phyloP scores from a whole-genome alignment of 1,140 invertebrate genomes.

The Camponotus vicinus region DNA sequence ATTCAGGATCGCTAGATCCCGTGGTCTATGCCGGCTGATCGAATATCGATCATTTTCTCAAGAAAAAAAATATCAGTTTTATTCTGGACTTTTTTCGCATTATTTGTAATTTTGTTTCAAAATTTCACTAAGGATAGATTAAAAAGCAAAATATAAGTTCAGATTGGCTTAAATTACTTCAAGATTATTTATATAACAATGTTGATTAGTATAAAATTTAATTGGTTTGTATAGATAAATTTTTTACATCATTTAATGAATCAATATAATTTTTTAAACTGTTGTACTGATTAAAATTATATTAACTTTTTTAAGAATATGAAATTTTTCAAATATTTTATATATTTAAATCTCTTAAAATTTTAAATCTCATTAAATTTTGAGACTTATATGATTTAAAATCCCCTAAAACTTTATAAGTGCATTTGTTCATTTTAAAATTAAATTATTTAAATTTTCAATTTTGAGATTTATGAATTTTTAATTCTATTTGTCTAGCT shows the following conservation, averaged over 20 bases:
- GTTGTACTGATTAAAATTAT: not conserved
- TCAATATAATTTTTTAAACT: not conserved
- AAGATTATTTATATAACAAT: not conserved
- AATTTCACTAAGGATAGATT: conserved; percentile 8
- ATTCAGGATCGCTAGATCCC: conserved; percentile 79
- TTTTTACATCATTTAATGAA: not conserved
- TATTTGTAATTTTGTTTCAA: conserved; percentile 23
- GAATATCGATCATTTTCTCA: conserved; percentile 62
- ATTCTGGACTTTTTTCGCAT: not conserved
- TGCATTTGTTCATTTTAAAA: not conserved
- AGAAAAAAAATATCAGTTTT: conserved; percentile 15
- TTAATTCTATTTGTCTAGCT: conserved; percentile 4
- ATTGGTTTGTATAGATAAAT: not conserved
- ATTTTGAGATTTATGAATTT: not conserved
- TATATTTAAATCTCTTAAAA: not conserved
- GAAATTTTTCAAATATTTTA: not conserved
- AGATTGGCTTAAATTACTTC: not conserved
- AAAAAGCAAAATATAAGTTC: not conserved
- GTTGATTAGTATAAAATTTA: not conserved
- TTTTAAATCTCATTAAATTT: not conserved
- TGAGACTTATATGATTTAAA: not conserved
- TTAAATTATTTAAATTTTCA: not conserved
- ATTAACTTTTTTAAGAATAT: not conserved
- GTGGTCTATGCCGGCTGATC: conserved; percentile 78
- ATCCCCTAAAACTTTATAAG: too few relatives aligned